Base-by-base conservation (phyloP, 2,888 invertebrate genomes). In the Ophonus ardosiacus region DNA sequence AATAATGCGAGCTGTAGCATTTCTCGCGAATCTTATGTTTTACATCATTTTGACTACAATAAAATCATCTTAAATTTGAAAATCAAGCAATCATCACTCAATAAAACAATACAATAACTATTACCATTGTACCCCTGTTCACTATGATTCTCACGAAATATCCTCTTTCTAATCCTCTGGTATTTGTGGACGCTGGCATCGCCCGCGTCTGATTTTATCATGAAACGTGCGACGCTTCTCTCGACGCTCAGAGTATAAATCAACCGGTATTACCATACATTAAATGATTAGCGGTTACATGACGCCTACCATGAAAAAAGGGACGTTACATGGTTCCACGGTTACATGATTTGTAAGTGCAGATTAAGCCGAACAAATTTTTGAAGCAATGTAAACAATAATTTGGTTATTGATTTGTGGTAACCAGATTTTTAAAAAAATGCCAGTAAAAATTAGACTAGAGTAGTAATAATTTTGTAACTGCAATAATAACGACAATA, bases 231-330 rank as follows among this genome's bases (percentile, higher is more conserved):
- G 63, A 40, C 38, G 57, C 38, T 56, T 17, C 63, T 7, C 61
- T 17, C 31, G 24, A 57, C n/a, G 59, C 40, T 21, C n/a, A n/a
- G 40, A 31, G 59, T 85, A 86, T 86, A 87, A 87, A 87, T 87
- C 87, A 86, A 63, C 63, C 65, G 86, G 86, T 80, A 87, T 87
- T 87, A 87, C 83, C 87, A 87, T 87, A 87, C 84, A 87, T 87
- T 87, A 87, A 85, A 79, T 79, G 85, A 86, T 86, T 81, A 86
- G 86, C 82, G 71, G 71, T 38, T 71, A 71, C 71, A 71, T 71
- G 71, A 71, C 71, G 43, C 71, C 43, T 40, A 51, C 13, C 43
- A 51, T 13, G 13, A 8, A 8, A 10, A 13, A 51, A 13, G 43
- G 13, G 43, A 51, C 43, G 31, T 31, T 31, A 31, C 31, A 31